Evolutionary conservation across 2,888 invertebrate species (phyloP).

Genomic region (Andrena flavipes): DNA sequence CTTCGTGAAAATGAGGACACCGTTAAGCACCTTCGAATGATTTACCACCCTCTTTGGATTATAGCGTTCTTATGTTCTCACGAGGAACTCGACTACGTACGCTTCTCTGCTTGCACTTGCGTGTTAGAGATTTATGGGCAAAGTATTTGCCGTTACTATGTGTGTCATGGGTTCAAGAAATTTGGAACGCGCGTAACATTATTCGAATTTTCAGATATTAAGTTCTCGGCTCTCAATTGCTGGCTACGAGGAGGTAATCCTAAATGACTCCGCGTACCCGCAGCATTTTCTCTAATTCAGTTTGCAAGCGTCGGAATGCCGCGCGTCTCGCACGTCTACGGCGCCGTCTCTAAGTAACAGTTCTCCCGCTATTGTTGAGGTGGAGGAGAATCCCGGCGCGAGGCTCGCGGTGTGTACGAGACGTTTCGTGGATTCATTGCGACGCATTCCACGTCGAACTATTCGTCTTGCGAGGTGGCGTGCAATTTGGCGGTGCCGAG

Average conservation of each 20-base stretch:
- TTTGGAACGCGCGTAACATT: not conserved
- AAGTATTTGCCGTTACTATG: conserved; percentile 20
- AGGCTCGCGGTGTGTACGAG: conserved; percentile 55
- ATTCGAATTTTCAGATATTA: not conserved
- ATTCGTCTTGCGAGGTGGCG: conserved; percentile 75
- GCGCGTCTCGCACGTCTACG: conserved; percentile 38
- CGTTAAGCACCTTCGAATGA: conserved; percentile 56
- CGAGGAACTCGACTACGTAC: not conserved
- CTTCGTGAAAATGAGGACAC: conserved; percentile 53
- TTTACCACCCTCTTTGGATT: conserved; percentile 51
- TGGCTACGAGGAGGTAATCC: not conserved
- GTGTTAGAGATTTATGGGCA: conserved; percentile 35
- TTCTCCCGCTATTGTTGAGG: conserved; percentile 54
- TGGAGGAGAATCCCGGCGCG: conserved; percentile 54
- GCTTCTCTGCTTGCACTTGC: not conserved
- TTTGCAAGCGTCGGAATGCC: conserved; percentile 52
- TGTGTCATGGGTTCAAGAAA: conserved; percentile 23
- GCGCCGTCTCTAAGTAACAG: conserved; percentile 62
- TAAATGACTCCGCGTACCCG: not conserved
- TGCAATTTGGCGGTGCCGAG: conserved; percentile 70
- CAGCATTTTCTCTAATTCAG: conserved; percentile 58
- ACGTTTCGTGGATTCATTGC: conserved; percentile 74
- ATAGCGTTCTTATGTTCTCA: conserved; percentile 35
- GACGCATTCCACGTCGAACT: conserved; percentile 77
- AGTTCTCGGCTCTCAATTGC: not conserved